These are phyloP conservation scores for Andrena praecox DNA, from an alignment of 2,888 invertebrate genomes.

Conservation along the genomic window DNA sequence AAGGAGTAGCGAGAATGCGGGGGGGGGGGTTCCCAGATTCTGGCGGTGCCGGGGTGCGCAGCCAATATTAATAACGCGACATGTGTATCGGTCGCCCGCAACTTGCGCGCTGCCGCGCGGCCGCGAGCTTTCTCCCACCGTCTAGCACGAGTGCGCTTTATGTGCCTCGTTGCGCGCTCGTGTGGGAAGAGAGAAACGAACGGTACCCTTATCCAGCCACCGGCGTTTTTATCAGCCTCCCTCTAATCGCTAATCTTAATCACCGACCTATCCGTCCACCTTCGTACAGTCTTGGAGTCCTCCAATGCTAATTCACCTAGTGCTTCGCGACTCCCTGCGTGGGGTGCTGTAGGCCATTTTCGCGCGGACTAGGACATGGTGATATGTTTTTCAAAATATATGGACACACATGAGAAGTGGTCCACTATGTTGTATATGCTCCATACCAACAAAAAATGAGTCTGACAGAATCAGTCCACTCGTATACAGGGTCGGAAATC, in stretches of 20 bases:
- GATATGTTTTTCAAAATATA: too few species aligned
- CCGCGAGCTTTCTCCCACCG: constrained; percentile 55
- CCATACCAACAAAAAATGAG: too few species aligned
- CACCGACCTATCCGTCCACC: constrained; percentile 24
- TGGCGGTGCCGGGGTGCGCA: constrained; percentile 59
- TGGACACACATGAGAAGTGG: too few species aligned
- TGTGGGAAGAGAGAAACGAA: constrained; percentile 41
- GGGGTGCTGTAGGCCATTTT: neutral
- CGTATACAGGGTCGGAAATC: too few species aligned
- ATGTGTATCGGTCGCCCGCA: constrained; percentile 74
- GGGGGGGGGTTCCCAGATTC: constrained; percentile 42
- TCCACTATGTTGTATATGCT: too few species aligned
- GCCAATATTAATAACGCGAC: constrained; percentile 78
- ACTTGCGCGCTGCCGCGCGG: constrained; percentile 66
- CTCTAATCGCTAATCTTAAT: constrained; percentile 55
- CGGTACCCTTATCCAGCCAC: constrained; percentile 42
- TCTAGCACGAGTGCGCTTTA: constrained; percentile 55
- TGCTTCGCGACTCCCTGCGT: neutral
- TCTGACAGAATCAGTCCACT: too few species aligned
- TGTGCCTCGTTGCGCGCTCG: constrained; percentile 7
- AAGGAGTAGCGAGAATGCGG: constrained; percentile 15
- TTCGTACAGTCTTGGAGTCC: neutral
- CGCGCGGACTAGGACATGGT: too few species aligned
- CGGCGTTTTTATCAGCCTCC: constrained; percentile 33
- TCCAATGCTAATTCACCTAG: neutral